phyloP scores from a whole-genome alignment of 2,797 vertebrate species.

The Periparus ater region DNA sequence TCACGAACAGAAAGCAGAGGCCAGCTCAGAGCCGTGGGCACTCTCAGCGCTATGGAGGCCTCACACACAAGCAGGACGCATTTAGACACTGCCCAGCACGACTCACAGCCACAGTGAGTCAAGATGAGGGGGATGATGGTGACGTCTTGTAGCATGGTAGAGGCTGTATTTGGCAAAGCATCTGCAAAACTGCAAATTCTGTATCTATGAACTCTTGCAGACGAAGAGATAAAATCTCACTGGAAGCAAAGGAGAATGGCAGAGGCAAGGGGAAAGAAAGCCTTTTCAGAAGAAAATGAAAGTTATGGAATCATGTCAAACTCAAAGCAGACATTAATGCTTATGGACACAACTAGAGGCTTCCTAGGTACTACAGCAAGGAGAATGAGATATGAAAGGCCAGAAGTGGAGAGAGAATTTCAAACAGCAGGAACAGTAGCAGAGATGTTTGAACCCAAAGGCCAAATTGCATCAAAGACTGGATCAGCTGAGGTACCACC shows the following conservation, averaged over 20 bases:
- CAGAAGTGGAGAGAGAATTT: neutral
- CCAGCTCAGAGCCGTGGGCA: neutral
- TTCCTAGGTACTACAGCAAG: neutral
- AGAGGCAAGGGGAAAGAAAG: neutral
- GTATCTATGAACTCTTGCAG: neutral
- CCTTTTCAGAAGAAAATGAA: neutral
- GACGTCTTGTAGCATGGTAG: neutral
- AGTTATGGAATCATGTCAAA: neutral
- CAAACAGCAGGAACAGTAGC: neutral
- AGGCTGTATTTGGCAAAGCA: constrained; percentile 35
- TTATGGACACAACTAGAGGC: neutral
- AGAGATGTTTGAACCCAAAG: neutral
- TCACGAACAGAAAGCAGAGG: neutral
- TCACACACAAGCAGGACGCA: neutral
- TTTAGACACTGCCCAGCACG: constrained; percentile 5
- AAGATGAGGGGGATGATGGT: constrained; percentile 52
- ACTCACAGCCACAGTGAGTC: constrained; percentile 41
- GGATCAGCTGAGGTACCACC: neutral
- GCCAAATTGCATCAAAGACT: neutral
- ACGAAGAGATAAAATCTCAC: neutral
- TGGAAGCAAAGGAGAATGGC: neutral
- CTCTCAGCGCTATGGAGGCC: accelerated
- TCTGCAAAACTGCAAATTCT: constrained; percentile 6
- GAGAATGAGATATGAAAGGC: neutral
- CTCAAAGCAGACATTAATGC: neutral